A percentile compares a stretch with the other conserved stretches of the same genome.
phyloP scores from a whole-genome alignment of 2,888 invertebrate genomes.

The Coleophora deauratella region DNA sequence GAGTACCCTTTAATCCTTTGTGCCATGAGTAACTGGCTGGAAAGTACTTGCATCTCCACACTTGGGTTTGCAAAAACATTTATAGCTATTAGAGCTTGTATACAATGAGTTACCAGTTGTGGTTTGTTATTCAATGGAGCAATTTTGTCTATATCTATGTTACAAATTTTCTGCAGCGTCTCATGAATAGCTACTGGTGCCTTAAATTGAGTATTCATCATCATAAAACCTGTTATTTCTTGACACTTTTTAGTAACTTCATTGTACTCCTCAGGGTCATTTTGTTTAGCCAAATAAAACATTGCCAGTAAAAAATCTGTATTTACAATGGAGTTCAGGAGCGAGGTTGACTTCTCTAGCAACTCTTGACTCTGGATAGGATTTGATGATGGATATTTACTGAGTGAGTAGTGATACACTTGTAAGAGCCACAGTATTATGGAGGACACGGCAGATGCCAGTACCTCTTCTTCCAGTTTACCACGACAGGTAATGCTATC shows the following conservation, averaged over 20 bases:
- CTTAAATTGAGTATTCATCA: constrained; percentile 73
- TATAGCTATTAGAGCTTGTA: constrained; percentile 88
- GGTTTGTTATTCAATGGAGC: constrained; percentile 69
- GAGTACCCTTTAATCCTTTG: constrained; percentile 88
- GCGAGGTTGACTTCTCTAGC: constrained; percentile 79
- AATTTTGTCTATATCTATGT: constrained; percentile 77
- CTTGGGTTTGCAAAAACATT: constrained; percentile 90
- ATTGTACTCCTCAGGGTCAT: constrained; percentile 79
- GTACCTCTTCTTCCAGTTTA: constrained; percentile 89
- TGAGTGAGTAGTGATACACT: constrained; percentile 75
- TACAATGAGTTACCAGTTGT: constrained; percentile 80
- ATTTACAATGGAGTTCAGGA: constrained; percentile 79
- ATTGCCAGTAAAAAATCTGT: constrained; percentile 87
- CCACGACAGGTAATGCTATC: constrained; percentile 80
- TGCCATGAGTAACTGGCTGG: constrained; percentile 87
- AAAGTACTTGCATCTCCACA: constrained; percentile 85
- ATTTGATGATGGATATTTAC: constrained; percentile 60
- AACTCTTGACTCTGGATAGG: constrained; percentile 74
- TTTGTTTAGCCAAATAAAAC: constrained; percentile 87
- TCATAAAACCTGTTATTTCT: constrained; percentile 78
- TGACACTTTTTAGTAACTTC: constrained; percentile 84
- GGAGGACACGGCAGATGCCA: constrained; percentile 88
- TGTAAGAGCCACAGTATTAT: constrained; percentile 87
- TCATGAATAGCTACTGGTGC: constrained; percentile 74
- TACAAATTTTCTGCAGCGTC: constrained; percentile 74